Percentiles rank a stretch among this genome's conserved stretches.
phyloP scores from a whole-genome alignment of 2,888 invertebrate genomes.

The Drosophila siamana region DNA sequence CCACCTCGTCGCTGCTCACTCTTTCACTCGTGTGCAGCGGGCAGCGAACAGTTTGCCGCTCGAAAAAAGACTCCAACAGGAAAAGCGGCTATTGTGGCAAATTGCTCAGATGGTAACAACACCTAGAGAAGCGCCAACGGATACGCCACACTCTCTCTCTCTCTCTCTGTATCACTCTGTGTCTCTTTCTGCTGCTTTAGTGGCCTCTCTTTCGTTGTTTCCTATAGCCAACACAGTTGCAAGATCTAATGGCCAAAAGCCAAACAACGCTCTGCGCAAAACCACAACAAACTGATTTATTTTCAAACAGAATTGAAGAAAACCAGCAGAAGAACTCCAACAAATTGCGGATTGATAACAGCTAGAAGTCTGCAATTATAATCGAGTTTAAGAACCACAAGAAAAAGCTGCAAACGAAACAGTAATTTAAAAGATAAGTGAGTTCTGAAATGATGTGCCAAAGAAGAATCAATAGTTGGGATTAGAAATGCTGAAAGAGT shows the following conservation, averaged over 20 bases:
- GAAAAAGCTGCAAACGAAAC: too few species aligned
- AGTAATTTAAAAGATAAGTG: too few species aligned
- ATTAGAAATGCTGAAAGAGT: too few species aligned
- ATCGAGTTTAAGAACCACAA: too few species aligned
- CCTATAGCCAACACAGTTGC: constrained; percentile 33
- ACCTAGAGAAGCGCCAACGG: constrained; percentile 47
- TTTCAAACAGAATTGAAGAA: not conserved
- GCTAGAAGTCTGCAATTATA: not conserved
- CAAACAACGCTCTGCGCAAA: not conserved
- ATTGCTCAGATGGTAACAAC: constrained; percentile 43
- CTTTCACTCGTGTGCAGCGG: constrained; percentile 21
- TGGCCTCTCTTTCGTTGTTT: constrained; percentile 1
- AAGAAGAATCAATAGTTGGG: too few species aligned
- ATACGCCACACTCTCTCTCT: not conserved
- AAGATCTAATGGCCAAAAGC: not conserved
- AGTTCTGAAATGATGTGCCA: too few species aligned
- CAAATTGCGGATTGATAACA: not conserved
- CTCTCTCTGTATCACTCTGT: not conserved
- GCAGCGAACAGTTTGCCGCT: constrained; percentile 41
- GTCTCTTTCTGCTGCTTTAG: too few species aligned
- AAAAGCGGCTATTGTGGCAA: constrained; percentile 41
- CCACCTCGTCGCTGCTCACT: too few species aligned
- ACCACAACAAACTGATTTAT: not conserved
- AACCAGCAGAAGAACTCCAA: not conserved
- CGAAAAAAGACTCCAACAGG: constrained; percentile 16